These are phyloP conservation scores for Schizopygopsis malacanthus DNA, from an alignment of 2,797 vertebrate species.

Conservation along the genomic window DNA sequence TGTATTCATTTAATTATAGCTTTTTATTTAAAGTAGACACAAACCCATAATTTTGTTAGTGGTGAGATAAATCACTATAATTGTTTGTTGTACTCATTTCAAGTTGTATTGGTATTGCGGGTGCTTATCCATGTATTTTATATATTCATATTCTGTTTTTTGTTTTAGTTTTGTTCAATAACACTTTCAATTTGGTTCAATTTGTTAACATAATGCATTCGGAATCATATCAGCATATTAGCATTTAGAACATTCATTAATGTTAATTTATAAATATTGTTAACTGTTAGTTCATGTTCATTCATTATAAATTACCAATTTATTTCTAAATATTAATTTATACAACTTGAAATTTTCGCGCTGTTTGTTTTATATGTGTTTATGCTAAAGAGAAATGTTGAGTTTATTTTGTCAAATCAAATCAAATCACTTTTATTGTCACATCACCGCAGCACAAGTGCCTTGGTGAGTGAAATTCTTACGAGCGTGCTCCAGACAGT, in stretches of 20 bases:
- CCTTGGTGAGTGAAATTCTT: too few species aligned
- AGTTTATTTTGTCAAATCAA: too few species aligned
- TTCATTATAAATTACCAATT: not conserved
- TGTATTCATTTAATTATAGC: conserved; percentile 39
- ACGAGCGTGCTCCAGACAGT: too few species aligned
- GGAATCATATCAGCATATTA: not conserved
- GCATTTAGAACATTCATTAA: not conserved
- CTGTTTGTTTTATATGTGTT: too few species aligned
- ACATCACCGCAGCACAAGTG: too few species aligned
- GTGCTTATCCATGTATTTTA: not conserved
- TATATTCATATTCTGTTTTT: not conserved
- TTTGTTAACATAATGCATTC: not conserved
- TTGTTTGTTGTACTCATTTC: conserved; percentile 4
- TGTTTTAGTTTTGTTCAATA: not conserved
- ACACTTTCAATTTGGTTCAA: not conserved
- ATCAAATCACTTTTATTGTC: too few species aligned
- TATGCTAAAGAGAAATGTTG: too few species aligned
- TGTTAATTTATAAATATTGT: not conserved
- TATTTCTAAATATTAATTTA: conserved; percentile 8
- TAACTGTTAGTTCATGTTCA: not conserved
- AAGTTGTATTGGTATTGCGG: not conserved
- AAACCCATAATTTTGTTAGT: conserved; percentile 2
- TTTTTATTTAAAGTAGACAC: conserved; percentile 37
- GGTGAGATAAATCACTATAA: not conserved
- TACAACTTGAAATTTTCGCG: not conserved